Evolutionary conservation across 2,113 vertebrate species (phyloP).

Genomic region (Siniperca knerii): DNA sequence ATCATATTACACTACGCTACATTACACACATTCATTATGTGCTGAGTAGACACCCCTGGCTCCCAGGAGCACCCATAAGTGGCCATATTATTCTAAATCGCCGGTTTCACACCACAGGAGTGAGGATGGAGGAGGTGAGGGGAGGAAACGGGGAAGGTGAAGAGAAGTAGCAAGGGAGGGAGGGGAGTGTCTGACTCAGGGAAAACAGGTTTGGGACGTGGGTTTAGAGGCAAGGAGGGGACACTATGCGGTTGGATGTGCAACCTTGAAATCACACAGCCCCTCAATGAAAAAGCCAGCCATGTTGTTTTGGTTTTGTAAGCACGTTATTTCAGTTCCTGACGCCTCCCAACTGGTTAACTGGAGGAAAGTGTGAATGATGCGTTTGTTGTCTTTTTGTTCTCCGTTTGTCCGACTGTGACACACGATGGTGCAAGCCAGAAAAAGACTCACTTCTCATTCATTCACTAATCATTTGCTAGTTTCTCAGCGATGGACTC

Average conservation of each 20-base stretch:
- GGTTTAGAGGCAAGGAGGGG: slow-evolving; percentile 30
- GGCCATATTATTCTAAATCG: slow-evolving; percentile 83
- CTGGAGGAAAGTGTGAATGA: slow-evolving; percentile 21
- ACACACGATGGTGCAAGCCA: slow-evolving; percentile 22
- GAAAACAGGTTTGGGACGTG: slow-evolving; percentile 50
- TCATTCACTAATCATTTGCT: slow-evolving; percentile 54
- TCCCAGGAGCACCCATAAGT: slow-evolving; percentile 82
- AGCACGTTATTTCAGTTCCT: slow-evolving; percentile 35
- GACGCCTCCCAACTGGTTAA: slow-evolving; percentile 40
- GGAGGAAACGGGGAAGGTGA: slow-evolving; percentile 54
- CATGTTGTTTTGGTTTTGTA: slow-evolving; percentile 40
- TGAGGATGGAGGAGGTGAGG: slow-evolving; percentile 60
- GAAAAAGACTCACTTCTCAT: slow-evolving; percentile 19
- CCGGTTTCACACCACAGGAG: slow-evolving; percentile 74
- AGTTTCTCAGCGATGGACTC: slow-evolving; percentile 48
- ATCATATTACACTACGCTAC: slow-evolving; percentile 83
- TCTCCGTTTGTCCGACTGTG: slow-evolving; percentile 12
- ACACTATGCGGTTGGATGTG: slow-evolving; percentile 24
- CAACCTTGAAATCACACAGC: slow-evolving; percentile 47
- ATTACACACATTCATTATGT: slow-evolving; percentile 86
- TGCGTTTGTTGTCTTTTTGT: slow-evolving; percentile 45
- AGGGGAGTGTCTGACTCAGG: slow-evolving; percentile 66
- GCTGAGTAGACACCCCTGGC: slow-evolving; percentile 81
- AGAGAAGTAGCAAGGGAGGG: slow-evolving; percentile 43
- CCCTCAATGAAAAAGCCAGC: slow-evolving; percentile 16